These are phyloP conservation scores for Semnopithecus entellus DNA, from an alignment of 2,113 vertebrate species.

Conservation along the genomic window DNA sequence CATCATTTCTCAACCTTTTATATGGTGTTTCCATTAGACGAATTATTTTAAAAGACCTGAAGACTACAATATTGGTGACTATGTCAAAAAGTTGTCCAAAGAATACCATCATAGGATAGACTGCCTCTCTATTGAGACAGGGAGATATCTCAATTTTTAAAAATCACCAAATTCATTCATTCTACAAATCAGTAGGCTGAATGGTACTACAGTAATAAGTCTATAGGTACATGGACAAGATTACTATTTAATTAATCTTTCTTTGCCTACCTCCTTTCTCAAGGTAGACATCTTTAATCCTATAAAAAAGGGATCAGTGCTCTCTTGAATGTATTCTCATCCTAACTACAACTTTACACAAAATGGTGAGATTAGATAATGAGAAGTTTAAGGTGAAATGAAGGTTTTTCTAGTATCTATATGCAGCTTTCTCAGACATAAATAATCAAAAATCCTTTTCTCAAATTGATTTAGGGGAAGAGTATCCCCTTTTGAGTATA, in stretches of 20 bases:
- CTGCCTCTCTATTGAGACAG: background rate
- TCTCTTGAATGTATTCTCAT: background rate
- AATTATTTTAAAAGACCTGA: conserved; percentile 15
- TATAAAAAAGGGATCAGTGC: background rate
- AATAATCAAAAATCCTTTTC: background rate
- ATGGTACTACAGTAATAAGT: background rate
- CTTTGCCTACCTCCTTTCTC: background rate
- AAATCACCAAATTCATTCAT: background rate
- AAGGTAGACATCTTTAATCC: background rate
- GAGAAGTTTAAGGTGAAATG: background rate
- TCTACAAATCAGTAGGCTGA: background rate
- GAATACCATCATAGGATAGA: background rate
- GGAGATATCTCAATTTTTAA: background rate
- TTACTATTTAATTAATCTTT: background rate
- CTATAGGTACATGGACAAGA: background rate
- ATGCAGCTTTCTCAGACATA: background rate
- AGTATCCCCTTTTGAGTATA: background rate
- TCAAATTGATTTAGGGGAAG: background rate
- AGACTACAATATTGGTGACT: background rate
- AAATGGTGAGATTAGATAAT: background rate
- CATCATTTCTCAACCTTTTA: background rate
- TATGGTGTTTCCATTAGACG: background rate
- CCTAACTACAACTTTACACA: background rate
- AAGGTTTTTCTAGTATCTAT: background rate
- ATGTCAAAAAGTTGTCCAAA: background rate